Evolutionary conservation across 1,140 invertebrate genomes (phyloP).

Genomic region (Diorhabda carinulata): DNA sequence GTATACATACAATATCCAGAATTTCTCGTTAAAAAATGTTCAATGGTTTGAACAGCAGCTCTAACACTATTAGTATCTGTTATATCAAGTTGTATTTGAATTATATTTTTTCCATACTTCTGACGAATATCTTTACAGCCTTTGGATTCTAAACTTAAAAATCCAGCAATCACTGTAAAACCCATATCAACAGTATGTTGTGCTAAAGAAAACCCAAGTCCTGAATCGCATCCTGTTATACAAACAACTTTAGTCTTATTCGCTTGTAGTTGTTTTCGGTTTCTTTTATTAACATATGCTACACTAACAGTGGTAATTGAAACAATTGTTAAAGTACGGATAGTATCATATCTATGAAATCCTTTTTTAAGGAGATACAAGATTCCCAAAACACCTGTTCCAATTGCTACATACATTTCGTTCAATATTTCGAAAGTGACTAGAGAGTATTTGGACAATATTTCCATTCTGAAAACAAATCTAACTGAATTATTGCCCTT

Average conservation of each 20-base stretch:
- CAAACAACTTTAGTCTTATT: slow-evolving; percentile 54
- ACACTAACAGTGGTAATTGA: slow-evolving; percentile 36
- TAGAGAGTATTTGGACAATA: slow-evolving; percentile 28
- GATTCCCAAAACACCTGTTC: slow-evolving; percentile 40
- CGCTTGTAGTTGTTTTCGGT: slow-evolving; percentile 23
- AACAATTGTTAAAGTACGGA: slow-evolving; percentile 35
- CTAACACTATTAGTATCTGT: slow-evolving; percentile 58
- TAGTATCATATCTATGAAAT: slow-evolving; percentile 31
- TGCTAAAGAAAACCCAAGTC: slow-evolving; percentile 73
- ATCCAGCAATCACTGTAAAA: slow-evolving; percentile 65
- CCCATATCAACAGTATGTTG: slow-evolving; percentile 57
- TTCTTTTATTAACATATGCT: slow-evolving; percentile 31
- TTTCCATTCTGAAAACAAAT: slow-evolving; percentile 21
- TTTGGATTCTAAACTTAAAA: slow-evolving; percentile 53
- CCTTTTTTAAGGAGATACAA: slow-evolving; percentile 35
- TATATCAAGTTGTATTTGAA: slow-evolving; percentile 62
- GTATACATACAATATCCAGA: slow-evolving; percentile 52
- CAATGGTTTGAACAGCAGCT: slow-evolving; percentile 44
- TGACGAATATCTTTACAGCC: slow-evolving; percentile 45
- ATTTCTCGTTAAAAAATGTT: slow-evolving; percentile 40
- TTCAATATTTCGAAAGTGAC: slow-evolving; percentile 42
- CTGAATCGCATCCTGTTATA: slow-evolving; percentile 79
- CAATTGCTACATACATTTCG: slow-evolving; percentile 40
- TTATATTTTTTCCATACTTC: slow-evolving; percentile 43
- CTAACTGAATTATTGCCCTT: not conserved